Base-by-base conservation (phyloP, 1,140 invertebrate genomes). In the Drosophila yakuba region DNA sequence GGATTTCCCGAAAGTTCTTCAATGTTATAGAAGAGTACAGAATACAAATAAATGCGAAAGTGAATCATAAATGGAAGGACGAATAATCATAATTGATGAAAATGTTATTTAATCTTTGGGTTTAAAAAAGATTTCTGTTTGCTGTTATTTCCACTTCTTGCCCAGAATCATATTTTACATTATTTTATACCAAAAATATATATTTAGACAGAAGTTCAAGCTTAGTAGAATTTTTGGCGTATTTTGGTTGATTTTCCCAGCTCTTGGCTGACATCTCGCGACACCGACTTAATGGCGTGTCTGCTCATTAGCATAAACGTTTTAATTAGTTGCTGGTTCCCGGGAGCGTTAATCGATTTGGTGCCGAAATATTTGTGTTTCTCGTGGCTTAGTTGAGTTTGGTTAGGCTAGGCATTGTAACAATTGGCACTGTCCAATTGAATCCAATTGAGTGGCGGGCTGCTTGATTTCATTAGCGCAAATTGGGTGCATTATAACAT, bases 381-480 rank as follows among this genome's bases (percentile, higher is more conserved):
- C 44, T 38, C n/a, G 10, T n/a, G 43, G 17, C 36, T 62, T 69
- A 32, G 74, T 36, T 39, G n/a, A 36, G 35, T 66, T 56, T 59
- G 56, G 56, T 67, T 47, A 45, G 56, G 56, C 52, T 58, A 47
- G 56, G 56, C 57, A 60, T 84, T 77, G 66, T 61, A 64, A 51
- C 20, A 20, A 20, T 20, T 20, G 20, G 20, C 20, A 64, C 63
- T 82, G 64, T 88, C 74, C 76, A 88, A 80, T 74, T 83, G 84
- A 89, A 83, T 79, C 61, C 73, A 85, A 84, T 86, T 86, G 83
- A 88, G 58, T 88, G 81, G 82, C 76, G 47, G 47, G 59, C 75
- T 54, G 76, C 80, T 86, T 85, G 81, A 80, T 83, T 83, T 79
- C 76, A 82, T 84, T 85, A 77, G 67, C 78, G 59, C 63, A 80